Conservation (phyloP, 1,140 invertebrate genomes). For the Chlorops oryzae region DNA sequence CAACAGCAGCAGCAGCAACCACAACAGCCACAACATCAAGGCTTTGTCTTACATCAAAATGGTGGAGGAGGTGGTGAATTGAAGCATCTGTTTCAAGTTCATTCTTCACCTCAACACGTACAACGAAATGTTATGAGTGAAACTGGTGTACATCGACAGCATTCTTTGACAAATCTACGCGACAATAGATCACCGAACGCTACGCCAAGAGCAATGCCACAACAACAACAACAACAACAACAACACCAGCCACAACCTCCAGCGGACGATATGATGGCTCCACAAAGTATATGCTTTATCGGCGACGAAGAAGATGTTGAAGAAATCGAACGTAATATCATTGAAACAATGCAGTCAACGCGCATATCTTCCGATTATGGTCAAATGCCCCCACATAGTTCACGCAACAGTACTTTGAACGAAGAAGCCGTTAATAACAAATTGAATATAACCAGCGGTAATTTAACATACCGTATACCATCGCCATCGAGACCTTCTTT, state of each 20-base stretch:
- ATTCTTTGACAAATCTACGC: constrained; percentile 39
- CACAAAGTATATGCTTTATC: constrained; percentile 87
- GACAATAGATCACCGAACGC: constrained; percentile 40
- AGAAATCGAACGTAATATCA: constrained; percentile 43
- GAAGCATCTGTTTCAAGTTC: constrained; percentile 45
- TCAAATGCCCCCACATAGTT: constrained; percentile 34
- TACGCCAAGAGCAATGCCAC: constrained; percentile 8
- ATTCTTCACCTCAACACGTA: constrained; percentile 36
- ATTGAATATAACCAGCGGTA: constrained; percentile 79
- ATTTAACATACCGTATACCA: constrained; percentile 78
- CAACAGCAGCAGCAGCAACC: too few relatives aligned
- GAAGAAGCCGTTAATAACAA: constrained; percentile 31
- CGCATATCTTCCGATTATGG: constrained; percentile 36
- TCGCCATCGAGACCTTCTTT: constrained; percentile 68
- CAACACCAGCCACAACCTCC: constrained; percentile 16
- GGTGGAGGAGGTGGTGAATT: constrained; percentile 22
- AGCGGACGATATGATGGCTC: constrained; percentile 54
- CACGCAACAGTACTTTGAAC: constrained; percentile 30
- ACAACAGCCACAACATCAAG: constrained; percentile 29
- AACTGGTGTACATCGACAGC: constrained; percentile 42
- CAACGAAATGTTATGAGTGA: constrained; percentile 21
- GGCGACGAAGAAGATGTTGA: constrained; percentile 56
- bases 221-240: too few relatives aligned
- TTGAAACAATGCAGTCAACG: constrained; percentile 42
- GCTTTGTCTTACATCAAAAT: constrained; percentile 44